These are phyloP conservation scores for Perizoma affinitatum DNA, from an alignment of 2,888 invertebrate species.

Conservation along the genomic window DNA sequence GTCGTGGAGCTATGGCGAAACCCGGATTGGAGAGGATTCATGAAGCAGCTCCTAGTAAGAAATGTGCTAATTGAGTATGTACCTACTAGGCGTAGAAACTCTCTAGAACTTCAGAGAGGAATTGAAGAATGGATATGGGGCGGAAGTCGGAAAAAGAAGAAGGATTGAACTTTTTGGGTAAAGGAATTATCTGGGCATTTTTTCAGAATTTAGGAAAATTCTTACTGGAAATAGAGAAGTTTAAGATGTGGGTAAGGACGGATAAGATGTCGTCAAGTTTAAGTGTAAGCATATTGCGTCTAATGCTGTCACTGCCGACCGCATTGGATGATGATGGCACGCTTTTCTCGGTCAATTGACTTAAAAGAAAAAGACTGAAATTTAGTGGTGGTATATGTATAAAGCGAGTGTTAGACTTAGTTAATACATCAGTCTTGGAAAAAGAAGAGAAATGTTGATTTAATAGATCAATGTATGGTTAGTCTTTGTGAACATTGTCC, in stretches of 20 bases:
- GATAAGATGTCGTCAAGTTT: too few relatives aligned
- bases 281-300: background rate
- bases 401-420: too few relatives aligned
- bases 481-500: too few relatives aligned
- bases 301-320: background rate
- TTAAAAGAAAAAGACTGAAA: background rate
- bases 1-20: background rate
- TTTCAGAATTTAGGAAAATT: background rate
- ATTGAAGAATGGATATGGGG: slow-evolving; percentile 1
- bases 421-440: too few relatives aligned
- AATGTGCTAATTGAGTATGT: too few relatives aligned
- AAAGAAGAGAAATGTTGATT: too few relatives aligned
- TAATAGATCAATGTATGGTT: too few relatives aligned
- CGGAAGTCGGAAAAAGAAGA: background rate
- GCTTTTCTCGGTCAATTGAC: slow-evolving; percentile 1
- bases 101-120: background rate
- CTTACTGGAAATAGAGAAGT: too few relatives aligned
- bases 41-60: too few relatives aligned
- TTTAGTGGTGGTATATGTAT: too few relatives aligned
- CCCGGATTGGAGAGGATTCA: too few relatives aligned
- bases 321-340: slow-evolving; percentile 1
- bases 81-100: background rate
- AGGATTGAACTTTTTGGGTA: slow-evolving; percentile 1
- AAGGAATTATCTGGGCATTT: slow-evolving; percentile 3
- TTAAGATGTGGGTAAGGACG: too few relatives aligned